Percentiles rank a stretch among this genome's conserved stretches.
Conservation (phyloP, 2,113 vertebrate genomes). For the Cebus imitator region DNA sequence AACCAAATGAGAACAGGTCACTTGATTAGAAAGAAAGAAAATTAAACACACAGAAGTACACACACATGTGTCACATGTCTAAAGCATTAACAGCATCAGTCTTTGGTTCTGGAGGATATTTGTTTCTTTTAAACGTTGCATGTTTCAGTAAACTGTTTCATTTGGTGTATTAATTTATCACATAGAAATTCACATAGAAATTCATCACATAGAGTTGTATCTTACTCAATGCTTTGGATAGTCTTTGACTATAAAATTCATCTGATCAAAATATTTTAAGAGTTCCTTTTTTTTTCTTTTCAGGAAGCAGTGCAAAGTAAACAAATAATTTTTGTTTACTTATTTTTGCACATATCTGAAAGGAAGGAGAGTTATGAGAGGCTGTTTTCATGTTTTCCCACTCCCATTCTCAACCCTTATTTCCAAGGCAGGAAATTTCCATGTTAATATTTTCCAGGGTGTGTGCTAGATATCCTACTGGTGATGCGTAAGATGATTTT, state of each 20-base stretch:
- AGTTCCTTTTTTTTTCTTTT: no score
- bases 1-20: constrained; percentile 77
- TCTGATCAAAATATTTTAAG: neutral
- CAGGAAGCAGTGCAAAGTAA: neutral
- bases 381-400: neutral
- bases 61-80: neutral
- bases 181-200: neutral
- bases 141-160: neutral
- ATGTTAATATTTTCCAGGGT: neutral
- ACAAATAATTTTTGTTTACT: neutral
- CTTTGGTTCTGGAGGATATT: neutral
- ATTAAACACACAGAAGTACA: neutral
- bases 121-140: neutral
- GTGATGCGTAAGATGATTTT: neutral
- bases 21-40: constrained; percentile 63
- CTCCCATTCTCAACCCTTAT: neutral
- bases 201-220: neutral
- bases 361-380: neutral
- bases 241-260: neutral
- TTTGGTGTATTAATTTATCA: neutral
- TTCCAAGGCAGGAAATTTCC: neutral
- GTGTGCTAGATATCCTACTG: neutral
- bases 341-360: neutral
- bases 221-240: neutral
- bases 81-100: neutral